Base-by-base conservation (phyloP, 2,888 invertebrate genomes). In the Anthophora plumipes region DNA sequence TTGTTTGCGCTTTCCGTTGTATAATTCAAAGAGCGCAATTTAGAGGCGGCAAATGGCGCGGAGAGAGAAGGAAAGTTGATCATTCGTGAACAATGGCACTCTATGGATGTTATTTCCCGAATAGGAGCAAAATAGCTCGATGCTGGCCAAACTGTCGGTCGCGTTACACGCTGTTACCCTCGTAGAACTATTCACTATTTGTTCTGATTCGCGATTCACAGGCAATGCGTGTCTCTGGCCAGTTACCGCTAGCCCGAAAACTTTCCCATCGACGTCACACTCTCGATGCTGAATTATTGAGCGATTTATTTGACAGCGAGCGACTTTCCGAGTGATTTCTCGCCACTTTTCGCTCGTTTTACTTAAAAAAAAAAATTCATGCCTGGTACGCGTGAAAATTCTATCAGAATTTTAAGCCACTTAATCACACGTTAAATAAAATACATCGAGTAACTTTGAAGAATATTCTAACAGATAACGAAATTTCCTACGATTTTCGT, bases 41-140 rank as follows among this genome's bases (percentile, higher is more conserved):
- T 55, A 17, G 17, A 11, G 8, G 37, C 9, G 14, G 48, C 0
- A 50, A 75, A 77, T 17, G 60, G 31, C 41, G 14, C 43, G 46
- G 11, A 31, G 8, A 64, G 69, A 20, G 60, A 64, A 46, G 43
- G 20, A 12, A 54, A 22, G 52, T 50, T 67, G 78, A 77, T 79
- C 77, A 66, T 70, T 79, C 69, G 69, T 37, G 71, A 67, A 80
- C 79, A 77, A 67, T 63, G 39, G 22, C 71, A 20, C 54, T 77
- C 71, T 55, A 80, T 80, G 61, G 68, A 68, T 72, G 77, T 72
- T 77, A 68, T 77, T 77, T 68, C 61, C 25, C 52, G 63, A 68
- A 80, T 60, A 52, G 71, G 39, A 54, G 55, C 25, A 71, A 72
- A 80, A 80, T 72, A 77, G 72, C 31, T 55, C 59, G 48, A 46